Base-by-base conservation (phyloP, 2,888 invertebrate species). In the Hyppa rectilinea region DNA sequence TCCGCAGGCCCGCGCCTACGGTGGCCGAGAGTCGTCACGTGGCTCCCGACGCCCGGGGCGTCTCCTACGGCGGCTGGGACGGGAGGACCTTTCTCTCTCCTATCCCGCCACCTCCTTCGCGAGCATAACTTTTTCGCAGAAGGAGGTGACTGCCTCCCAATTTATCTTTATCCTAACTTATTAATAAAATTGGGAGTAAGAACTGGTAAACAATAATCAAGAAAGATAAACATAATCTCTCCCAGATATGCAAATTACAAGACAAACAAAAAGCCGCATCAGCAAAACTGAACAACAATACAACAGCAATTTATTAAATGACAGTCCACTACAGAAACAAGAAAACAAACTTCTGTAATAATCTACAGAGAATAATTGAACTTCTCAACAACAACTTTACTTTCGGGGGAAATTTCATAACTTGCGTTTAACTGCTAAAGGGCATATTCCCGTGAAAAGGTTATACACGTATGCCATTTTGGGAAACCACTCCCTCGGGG, bases 391-490 rank as follows among this genome's bases (percentile, higher is more conserved):
- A 73, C n/a, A 75, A 70, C 36, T 81, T 81, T 82, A 70, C 36
- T 81, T 81, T 82, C 47, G 12, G 45, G 50, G 31, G 17, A 64
- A 79, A 75, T 67, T 83, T 74, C 58, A 71, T 83, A 83, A 80
- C 65, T 83, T 85, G 34, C n/a, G 38, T 49, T 55, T 58, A 72
- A 71, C 78, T 71, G 58, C 55, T 71, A 71, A 80, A 71, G 69
- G 71, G 60, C 72, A 76, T 67, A 79, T 69, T 78, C 70, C 60
- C 52, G 29, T 82, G 78, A 80, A 86, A 86, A 84, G 83, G 86
- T 81, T 67, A 80, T 68, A 56, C 68, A 47, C 59, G 72, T 80
- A 65, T 82, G 87, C 79, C 84, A 85, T 86, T 84, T 81, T 75
- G 61, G 75, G 69, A 23, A 74, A 79, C 75, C 74, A 58, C 68